These are phyloP conservation scores for Marcusenius ussheri DNA, from an alignment of 2,113 vertebrate genomes.

Conservation along the genomic window DNA sequence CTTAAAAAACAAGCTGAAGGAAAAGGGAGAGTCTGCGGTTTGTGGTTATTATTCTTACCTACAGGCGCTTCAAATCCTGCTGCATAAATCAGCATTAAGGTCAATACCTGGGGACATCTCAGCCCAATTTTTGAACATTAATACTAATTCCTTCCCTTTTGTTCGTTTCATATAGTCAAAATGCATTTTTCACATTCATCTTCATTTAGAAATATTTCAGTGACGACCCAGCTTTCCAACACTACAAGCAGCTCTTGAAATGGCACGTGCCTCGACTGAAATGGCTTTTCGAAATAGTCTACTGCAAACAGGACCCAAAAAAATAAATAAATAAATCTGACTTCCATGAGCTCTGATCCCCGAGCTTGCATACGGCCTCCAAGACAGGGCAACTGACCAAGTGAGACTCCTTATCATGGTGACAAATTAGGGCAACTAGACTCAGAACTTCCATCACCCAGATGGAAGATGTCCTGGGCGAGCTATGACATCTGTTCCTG, in stretches of 20 bases:
- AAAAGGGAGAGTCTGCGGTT: neutral
- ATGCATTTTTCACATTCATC: neutral
- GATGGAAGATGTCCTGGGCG: neutral
- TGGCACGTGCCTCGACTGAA: neutral
- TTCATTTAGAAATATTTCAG: neutral
- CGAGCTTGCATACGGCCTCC: neutral
- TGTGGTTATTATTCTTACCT: neutral
- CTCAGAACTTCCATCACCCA: neutral
- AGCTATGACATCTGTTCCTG: neutral
- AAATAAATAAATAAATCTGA: neutral
- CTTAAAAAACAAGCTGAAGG: neutral
- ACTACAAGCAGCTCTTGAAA: neutral
- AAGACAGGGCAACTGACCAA: neutral
- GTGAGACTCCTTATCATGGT: neutral
- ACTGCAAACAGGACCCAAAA: neutral
- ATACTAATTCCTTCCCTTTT: neutral
- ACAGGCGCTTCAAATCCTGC: neutral
- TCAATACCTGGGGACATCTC: neutral
- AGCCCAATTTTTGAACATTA: neutral
- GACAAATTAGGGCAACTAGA: neutral
- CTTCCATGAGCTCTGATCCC: neutral
- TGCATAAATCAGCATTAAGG: constrained; percentile 3
- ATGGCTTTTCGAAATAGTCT: neutral
- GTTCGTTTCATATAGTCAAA: neutral
- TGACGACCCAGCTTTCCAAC: neutral